These are phyloP conservation scores for Drosophila greeni DNA, from an alignment of 2,888 invertebrate genomes.

Conservation along the genomic window DNA sequence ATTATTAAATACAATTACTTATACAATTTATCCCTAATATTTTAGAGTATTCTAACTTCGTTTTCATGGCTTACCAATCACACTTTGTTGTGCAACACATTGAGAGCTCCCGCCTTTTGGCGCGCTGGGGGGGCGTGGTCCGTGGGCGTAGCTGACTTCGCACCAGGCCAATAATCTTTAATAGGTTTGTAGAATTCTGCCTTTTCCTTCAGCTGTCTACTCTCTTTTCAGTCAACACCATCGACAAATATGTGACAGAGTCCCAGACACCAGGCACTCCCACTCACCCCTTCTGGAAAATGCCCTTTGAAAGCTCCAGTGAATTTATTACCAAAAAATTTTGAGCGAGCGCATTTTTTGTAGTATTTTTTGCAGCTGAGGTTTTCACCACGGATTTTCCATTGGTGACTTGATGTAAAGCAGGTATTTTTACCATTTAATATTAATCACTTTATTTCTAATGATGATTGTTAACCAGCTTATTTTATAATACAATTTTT, in stretches of 20 bases:
- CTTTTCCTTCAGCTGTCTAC: conserved; percentile 16
- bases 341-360: neutral
- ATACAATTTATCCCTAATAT: neutral
- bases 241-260: conserved; percentile 30
- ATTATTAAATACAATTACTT: neutral
- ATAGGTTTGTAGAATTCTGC: conserved; percentile 46
- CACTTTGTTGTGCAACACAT: conserved; percentile 44
- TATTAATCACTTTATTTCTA: too few species aligned
- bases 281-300: neutral
- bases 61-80: neutral
- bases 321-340: neutral
- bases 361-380: neutral
- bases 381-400: too few species aligned
- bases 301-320: neutral
- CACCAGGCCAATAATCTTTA: conserved; percentile 64
- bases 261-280: neutral
- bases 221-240: conserved; percentile 28
- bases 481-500: neutral
- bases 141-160: conserved; percentile 43
- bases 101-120: conserved; percentile 22
- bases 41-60: conserved; percentile 8
- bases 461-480: too few species aligned
- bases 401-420: too few species aligned
- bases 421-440: too few species aligned
- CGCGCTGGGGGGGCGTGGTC: conserved; percentile 46